Evolutionary conservation across 2,888 invertebrate genomes (phyloP).

Genomic region (Eledone cirrhosa): DNA sequence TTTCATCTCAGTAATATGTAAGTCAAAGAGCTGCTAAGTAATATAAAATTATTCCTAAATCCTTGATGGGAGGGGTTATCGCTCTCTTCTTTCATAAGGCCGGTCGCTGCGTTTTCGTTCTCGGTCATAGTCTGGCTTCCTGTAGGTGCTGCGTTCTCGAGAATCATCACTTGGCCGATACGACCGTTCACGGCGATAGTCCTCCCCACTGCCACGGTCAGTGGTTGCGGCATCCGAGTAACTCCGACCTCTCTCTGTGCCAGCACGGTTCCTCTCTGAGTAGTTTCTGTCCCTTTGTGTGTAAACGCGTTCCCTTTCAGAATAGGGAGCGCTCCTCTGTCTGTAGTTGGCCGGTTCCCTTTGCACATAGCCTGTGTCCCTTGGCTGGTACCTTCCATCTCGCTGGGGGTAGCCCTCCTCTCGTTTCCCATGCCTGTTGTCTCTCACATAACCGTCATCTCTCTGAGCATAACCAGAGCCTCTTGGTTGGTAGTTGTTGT

Average conservation of each 20-base stretch:
- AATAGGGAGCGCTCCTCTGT: slow-evolving; percentile 28
- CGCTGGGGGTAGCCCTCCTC: not conserved
- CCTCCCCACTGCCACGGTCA: not conserved
- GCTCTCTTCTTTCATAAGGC: slow-evolving; percentile 8
- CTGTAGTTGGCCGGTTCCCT: slow-evolving; percentile 12
- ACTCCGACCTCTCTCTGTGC: slow-evolving; percentile 24
- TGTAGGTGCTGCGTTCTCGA: slow-evolving; percentile 9
- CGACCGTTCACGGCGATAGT: not conserved
- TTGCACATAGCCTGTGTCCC: slow-evolving; percentile 3
- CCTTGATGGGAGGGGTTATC: not conserved
- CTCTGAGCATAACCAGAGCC: not conserved
- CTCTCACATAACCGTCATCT: not conserved
- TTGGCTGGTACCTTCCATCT: slow-evolving; percentile 17
- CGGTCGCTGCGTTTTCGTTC: slow-evolving; percentile 5
- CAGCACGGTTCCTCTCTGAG: not conserved
- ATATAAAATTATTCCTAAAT: not conserved
- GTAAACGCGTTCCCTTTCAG: slow-evolving; percentile 5
- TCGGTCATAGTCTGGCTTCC: not conserved
- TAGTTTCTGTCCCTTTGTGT: slow-evolving; percentile 16
- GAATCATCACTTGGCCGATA: slow-evolving; percentile 6
- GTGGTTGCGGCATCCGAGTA: not conserved
- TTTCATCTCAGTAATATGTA: not conserved
- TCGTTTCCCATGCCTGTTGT: slow-evolving; percentile 25
- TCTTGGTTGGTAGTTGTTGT: not conserved
- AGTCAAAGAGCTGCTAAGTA: not conserved